Evolutionary conservation across 1,140 invertebrate genomes (phyloP).

Genomic region (Pogonognathellus flavescens): DNA sequence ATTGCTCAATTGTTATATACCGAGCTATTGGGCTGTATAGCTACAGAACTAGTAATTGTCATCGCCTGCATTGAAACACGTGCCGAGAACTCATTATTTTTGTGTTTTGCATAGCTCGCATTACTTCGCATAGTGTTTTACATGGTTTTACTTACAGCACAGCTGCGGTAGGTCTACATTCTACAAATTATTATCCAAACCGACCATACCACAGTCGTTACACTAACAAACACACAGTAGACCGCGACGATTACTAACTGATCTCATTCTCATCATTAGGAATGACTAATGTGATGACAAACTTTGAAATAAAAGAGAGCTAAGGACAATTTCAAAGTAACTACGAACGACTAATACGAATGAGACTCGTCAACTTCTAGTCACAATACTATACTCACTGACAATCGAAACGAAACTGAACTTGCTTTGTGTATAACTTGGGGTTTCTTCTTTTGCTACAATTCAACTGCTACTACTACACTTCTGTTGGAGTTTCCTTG

Average conservation of each 20-base stretch:
- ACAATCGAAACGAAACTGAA: not conserved
- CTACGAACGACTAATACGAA: not conserved
- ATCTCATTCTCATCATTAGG: conserved; percentile 57
- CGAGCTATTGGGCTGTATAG: too few relatives aligned
- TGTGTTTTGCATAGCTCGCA: conserved; percentile 34
- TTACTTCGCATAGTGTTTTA: not conserved
- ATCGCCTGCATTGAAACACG: conserved; percentile 21
- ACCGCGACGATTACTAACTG: not conserved
- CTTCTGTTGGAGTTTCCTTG: not conserved
- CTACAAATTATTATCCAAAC: not conserved
- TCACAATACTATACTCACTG: not conserved
- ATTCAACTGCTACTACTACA: not conserved
- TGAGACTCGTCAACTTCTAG: not conserved
- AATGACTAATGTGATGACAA: conserved; percentile 62
- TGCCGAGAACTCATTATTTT: conserved; percentile 28
- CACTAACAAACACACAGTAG: not conserved
- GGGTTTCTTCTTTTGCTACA: not conserved
- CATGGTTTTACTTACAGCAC: not conserved
- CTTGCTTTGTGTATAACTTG: not conserved
- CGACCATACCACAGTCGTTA: too few relatives aligned
- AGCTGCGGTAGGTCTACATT: conserved; percentile 15
- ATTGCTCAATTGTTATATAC: too few relatives aligned
- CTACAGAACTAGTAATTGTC: too few relatives aligned
- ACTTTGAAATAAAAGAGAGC: conserved; percentile 52
- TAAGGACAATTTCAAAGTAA: conserved; percentile 23